These are phyloP conservation scores for Dendrocopos noguchii DNA, from an alignment of 2,113 vertebrate species.

Conservation along the genomic window DNA sequence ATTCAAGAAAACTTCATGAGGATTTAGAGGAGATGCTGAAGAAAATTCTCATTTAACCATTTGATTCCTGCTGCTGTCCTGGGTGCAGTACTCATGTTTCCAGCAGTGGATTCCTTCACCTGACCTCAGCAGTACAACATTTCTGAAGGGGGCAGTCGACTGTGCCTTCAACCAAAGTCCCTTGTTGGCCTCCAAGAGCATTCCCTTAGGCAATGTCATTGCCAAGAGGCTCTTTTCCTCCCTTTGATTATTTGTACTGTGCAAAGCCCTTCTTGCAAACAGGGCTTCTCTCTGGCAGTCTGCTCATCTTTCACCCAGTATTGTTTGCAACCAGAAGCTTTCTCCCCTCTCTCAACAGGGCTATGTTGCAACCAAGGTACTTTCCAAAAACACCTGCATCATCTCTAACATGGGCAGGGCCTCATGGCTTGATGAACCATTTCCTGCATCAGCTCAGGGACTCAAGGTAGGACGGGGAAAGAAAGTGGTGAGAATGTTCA, in stretches of 20 bases:
- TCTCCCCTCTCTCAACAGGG: constrained; percentile 20
- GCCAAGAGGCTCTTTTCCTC: background rate
- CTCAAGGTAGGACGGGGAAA: constrained; percentile 52
- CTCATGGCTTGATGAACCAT: background rate
- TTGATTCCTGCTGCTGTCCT: background rate
- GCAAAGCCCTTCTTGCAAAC: background rate
- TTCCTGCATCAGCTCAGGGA: constrained; percentile 10
- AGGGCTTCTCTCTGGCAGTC: background rate
- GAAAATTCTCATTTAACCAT: rapidly evolving
- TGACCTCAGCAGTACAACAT: background rate
- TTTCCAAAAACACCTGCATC: constrained; percentile 64
- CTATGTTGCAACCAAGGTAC: constrained; percentile 50
- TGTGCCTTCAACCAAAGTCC: background rate
- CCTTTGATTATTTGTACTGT: background rate
- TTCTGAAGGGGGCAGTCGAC: background rate
- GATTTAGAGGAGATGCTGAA: background rate
- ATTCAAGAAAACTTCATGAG: background rate
- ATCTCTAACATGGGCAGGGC: constrained; percentile 46
- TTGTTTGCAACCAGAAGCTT: background rate
- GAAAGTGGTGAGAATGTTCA: background rate
- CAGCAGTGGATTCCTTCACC: background rate
- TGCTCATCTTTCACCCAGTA: background rate
- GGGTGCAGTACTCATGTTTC: background rate
- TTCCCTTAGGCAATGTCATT: background rate
- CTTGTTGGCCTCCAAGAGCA: background rate